A percentile compares a stretch with the other conserved stretches of the same genome.
phyloP scores from a whole-genome alignment of 1,140 invertebrate species.

The Ceratina japonica region DNA sequence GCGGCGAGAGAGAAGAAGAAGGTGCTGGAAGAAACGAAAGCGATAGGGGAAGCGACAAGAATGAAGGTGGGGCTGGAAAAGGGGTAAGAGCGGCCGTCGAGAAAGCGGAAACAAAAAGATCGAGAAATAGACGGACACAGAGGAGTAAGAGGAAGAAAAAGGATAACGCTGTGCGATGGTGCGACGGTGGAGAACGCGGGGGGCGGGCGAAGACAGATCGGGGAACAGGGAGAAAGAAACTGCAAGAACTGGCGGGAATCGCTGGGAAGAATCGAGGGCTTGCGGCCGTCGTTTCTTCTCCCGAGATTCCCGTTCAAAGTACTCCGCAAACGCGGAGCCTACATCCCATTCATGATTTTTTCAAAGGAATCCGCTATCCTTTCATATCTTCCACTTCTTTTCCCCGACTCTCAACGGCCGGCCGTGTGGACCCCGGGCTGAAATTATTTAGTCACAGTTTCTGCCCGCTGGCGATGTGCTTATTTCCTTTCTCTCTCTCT shows the following conservation, averaged over 20 bases:
- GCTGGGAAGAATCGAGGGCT: constrained; percentile 55
- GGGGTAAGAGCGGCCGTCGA: background rate
- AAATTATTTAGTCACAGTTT: constrained; percentile 50
- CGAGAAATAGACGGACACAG: background rate
- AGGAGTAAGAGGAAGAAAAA: background rate
- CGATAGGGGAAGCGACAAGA: background rate
- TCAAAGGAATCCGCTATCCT: constrained; percentile 50
- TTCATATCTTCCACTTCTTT: constrained; percentile 34
- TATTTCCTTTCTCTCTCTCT: constrained; percentile 13
- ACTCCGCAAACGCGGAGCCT: constrained; percentile 41
- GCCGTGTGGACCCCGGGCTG: constrained; percentile 37
- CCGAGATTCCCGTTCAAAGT: constrained; percentile 55
- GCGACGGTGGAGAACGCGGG: background rate
- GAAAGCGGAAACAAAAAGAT: background rate
- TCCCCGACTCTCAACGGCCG: constrained; percentile 16
- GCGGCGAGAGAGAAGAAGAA: background rate
- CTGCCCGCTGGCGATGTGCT: constrained; percentile 33
- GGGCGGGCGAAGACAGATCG: constrained; percentile 22
- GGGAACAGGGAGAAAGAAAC: constrained; percentile 17
- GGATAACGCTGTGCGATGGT: background rate
- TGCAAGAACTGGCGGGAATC: constrained; percentile 26
- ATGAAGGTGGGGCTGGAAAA: background rate
- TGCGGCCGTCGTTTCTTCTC: constrained; percentile 47
- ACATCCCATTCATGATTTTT: constrained; percentile 61
- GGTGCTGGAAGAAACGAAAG: constrained; percentile 2